A percentile compares a stretch with the other conserved stretches of the same genome.
These are phyloP conservation scores for Papilio glaucus DNA, from an alignment of 1,140 invertebrate genomes.

Conservation along the genomic window DNA sequence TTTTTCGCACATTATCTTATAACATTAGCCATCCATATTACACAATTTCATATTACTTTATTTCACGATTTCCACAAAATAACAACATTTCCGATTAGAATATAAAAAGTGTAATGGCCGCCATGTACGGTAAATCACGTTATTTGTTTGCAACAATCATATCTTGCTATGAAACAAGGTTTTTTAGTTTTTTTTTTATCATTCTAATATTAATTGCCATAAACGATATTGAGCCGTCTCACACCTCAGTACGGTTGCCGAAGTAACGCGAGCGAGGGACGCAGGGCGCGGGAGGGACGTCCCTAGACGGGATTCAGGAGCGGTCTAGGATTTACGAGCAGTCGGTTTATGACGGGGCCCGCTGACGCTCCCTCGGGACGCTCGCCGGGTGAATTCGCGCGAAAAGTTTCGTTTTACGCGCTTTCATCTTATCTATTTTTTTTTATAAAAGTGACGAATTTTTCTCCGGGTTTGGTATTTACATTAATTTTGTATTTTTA, in stretches of 20 bases:
- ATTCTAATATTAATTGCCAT: conserved; percentile 36
- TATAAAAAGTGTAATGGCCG: too few species aligned
- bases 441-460: conserved; percentile 7
- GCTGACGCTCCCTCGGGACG: conserved; percentile 46
- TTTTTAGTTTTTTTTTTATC: not conserved
- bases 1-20: too few species aligned
- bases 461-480: not conserved
- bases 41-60: too few species aligned
- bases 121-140: too few species aligned
- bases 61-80: too few species aligned
- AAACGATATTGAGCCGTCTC: conserved; percentile 32
- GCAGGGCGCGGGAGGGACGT: conserved; percentile 43
- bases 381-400: conserved; percentile 23
- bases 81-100: too few species aligned
- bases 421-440: not conserved
- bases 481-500: too few species aligned
- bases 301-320: conserved; percentile 49
- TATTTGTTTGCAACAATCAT: too few species aligned
- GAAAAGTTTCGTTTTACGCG: conserved; percentile 35
- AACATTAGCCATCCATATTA: too few species aligned
- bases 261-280: conserved; percentile 50
- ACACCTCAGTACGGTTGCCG: conserved; percentile 64
- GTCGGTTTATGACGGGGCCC: conserved; percentile 49
- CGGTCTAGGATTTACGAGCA: conserved; percentile 59
- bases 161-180: too few species aligned